Evolutionary conservation across 2,113 vertebrate genomes (phyloP), one percentile per base, ranked within the genome.

Genomic region (Nothocercus julius): DNA sequence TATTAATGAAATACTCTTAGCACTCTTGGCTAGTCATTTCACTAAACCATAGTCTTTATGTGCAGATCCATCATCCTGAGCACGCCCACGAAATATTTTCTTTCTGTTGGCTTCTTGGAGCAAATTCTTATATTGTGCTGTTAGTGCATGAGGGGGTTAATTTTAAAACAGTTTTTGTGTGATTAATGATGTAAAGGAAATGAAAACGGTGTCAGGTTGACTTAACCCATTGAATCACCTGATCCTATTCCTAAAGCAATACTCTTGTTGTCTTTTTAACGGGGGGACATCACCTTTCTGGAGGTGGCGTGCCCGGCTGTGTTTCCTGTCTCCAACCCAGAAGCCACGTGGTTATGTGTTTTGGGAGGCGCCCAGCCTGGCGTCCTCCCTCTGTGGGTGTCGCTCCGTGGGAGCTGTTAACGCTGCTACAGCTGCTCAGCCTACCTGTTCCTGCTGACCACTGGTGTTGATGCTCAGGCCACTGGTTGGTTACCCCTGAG

Each of bases 401-500:
- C 10, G 2, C 14, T 9, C 21, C 24, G 42, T 56, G 59, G 44
- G 72, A 89, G 28, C 8, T 63, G 16, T 2, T 18, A 13, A 2
- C 12, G 61, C 30, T 8, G 18, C 7, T 40, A 36, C 36, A 10
- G 17, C 1, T 30, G 40, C 28, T 21, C 0, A 28, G 34, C 25
- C 7, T 45, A 10, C 47, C 28, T 34, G n/a, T 20, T 61, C 51
- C 42, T 59, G 45, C 67, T 79, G 81, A 30, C 21, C 18, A 3
- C 66, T 38, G 56, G 7, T 53, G 12, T 3, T 3, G 21, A 6
- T 18, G 21, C 1, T 1, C 1, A 20, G 17, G 32, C 22, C 40
- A 2, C 4, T 4, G 28, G 38, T n/a, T 77, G 40, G 12, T 0
- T 34, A 2, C 7, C n/a, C 7, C 40, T 4, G 6, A 2, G 3